Percentiles rank a stretch among this genome's conserved stretches.
Conservation (phyloP, 2,113 vertebrate species). For the Zapus hudsonius region DNA sequence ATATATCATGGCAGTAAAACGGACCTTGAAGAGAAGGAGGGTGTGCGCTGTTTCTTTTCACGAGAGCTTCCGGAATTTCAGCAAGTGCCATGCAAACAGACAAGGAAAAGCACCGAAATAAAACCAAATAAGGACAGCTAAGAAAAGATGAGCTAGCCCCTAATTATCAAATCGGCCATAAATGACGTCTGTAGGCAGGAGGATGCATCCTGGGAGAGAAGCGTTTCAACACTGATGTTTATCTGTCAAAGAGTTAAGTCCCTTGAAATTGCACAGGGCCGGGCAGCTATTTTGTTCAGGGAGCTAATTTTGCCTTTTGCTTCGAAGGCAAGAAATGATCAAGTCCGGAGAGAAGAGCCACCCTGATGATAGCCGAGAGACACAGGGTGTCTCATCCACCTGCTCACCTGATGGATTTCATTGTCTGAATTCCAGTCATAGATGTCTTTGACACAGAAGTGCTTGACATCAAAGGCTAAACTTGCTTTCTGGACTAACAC, state of each 20-base stretch:
- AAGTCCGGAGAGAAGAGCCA: conserved; percentile 42
- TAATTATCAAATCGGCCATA: conserved; percentile 68
- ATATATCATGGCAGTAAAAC: neutral
- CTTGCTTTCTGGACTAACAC: neutral
- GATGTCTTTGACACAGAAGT: conserved; percentile 22
- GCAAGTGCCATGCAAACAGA: conserved; percentile 27
- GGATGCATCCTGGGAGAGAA: conserved; percentile 26
- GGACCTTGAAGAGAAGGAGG: neutral
- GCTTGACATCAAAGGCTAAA: conserved; percentile 18
- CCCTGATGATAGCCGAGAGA: neutral
- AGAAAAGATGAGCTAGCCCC: conserved; percentile 70
- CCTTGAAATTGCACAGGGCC: conserved; percentile 54
- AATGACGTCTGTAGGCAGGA: conserved; percentile 61
- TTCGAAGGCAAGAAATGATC: conserved; percentile 15
- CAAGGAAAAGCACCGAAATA: conserved; percentile 57
- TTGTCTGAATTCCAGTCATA: neutral
- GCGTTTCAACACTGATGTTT: conserved; percentile 40
- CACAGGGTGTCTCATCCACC: neutral
- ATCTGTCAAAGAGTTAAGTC: conserved; percentile 66
- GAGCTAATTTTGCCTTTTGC: conserved; percentile 56
- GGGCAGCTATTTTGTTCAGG: conserved; percentile 40
- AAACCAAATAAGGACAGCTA: conserved; percentile 41
- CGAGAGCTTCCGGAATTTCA: neutral
- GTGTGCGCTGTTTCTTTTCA: neutral
- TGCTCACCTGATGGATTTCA: conserved; percentile 45